Percentiles rank a stretch among this genome's conserved stretches.
Evolutionary conservation across 1,140 invertebrate species (phyloP).

Genomic region (Drosophila chauvacae): DNA sequence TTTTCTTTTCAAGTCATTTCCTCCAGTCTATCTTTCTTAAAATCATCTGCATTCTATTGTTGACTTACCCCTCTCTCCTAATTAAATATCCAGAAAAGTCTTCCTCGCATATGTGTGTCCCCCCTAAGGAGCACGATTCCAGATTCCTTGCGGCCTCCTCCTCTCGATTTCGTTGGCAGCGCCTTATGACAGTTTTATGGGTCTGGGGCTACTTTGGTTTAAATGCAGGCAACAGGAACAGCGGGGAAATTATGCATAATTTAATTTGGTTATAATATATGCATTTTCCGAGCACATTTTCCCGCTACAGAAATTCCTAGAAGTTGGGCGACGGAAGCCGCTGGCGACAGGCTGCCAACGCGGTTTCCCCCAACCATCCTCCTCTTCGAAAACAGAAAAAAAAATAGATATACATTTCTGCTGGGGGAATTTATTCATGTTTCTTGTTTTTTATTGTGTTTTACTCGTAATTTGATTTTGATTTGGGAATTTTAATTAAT

Average conservation of each 20-base stretch:
- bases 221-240: conserved; percentile 55
- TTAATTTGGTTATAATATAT: conserved; percentile 71
- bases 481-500: conserved; percentile 79
- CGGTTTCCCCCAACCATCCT: conserved; percentile 19
- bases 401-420: conserved; percentile 15
- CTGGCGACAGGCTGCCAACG: conserved; percentile 56
- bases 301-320: conserved; percentile 57
- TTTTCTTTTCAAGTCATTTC: not conserved
- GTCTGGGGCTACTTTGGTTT: conserved; percentile 52
- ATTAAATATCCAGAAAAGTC: conserved; percentile 5
- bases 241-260: conserved; percentile 74
- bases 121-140: conserved; percentile 34
- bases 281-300: conserved; percentile 66
- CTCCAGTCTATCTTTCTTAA: not conserved
- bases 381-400: conserved; percentile 7
- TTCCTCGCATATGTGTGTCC: conserved; percentile 28
- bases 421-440: conserved; percentile 62
- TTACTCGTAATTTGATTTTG: conserved; percentile 78
- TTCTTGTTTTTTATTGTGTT: conserved; percentile 51
- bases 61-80: conserved; percentile 1
- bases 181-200: conserved; percentile 76
- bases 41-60: conserved; percentile 2
- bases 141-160: conserved; percentile 33
- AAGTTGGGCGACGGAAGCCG: conserved; percentile 64
- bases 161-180: conserved; percentile 54